Evolutionary conservation across 2,888 invertebrate species (phyloP).

Genomic region (Luffia ferchaultella): DNA sequence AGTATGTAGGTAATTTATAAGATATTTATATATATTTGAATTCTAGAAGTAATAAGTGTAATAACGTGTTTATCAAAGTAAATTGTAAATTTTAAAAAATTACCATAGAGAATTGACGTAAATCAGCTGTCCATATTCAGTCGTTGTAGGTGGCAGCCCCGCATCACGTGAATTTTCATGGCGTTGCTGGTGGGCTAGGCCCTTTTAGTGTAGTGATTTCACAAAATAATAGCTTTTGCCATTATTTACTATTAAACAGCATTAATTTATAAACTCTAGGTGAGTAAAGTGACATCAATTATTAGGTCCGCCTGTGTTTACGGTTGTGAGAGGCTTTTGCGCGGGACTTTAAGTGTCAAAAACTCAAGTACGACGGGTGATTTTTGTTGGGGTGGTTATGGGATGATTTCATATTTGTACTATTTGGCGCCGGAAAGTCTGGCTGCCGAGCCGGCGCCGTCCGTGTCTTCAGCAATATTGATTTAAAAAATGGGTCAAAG

Average conservation of each 20-base stretch:
- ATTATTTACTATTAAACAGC: conserved; percentile 55
- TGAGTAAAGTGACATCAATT: conserved; percentile 34
- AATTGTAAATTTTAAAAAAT: background rate
- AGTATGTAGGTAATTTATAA: no score
- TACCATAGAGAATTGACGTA: conserved; percentile 63
- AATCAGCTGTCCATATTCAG: conserved; percentile 61
- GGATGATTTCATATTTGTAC: conserved; percentile 32
- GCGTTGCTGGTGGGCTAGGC: conserved; percentile 63
- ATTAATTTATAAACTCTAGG: conserved; percentile 50
- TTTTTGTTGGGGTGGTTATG: conserved; percentile 40
- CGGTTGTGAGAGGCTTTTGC: conserved; percentile 30
- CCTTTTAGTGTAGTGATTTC: conserved; percentile 67
- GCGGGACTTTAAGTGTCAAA: conserved; percentile 39
- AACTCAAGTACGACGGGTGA: conserved; percentile 45
- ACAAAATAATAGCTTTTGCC: conserved; percentile 41
- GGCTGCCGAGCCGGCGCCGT: conserved; percentile 37
- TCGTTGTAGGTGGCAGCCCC: conserved; percentile 65
- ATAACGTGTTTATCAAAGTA: background rate
- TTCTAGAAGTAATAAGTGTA: no score
- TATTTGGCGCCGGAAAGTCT: conserved; percentile 53
- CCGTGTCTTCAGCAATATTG: conserved; percentile 34
- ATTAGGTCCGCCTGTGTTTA: conserved; percentile 18
- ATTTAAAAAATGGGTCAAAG: conserved; percentile 21
- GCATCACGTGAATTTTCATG: conserved; percentile 72
- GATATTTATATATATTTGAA: no score